Evolutionary conservation across 2,888 invertebrate species (phyloP), one percentile per base, ranked within the genome.

Genomic region (Sceliomorpha sp.): DNA sequence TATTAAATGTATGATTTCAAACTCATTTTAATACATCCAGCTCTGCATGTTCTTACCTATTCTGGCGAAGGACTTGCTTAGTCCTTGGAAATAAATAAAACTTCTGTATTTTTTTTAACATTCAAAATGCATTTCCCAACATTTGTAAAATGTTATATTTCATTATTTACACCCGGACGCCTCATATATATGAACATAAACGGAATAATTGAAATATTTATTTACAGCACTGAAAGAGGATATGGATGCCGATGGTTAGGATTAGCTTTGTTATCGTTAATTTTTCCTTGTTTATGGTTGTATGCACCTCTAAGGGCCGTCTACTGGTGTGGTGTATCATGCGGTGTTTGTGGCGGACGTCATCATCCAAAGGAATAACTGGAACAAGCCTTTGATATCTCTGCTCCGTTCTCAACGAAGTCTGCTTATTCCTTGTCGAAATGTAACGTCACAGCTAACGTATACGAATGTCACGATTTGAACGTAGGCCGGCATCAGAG

Each of bases 211-310:
- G n/a, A n/a, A n/a, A n/a, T n/a, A n/a, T n/a, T n/a, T n/a, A n/a
- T n/a, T 77, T 87, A 87, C 73, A 85, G 80, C 60, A 78, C 90
- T n/a, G 93, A 93, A 84, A 91, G 92, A 67, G 91, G 92, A 63
- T 95, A 95, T 89, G 91, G 93, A 55, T 94, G 94, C 79, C 92
- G 92, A 40, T 98, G 98, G 97, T 88, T 95, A 73, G 95, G 96
- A 58, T 89, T 98, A 76, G 93, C 96, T 17, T 90, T 98, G 68
- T 92, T 98, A 51, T 95, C 96, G 63, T 89, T 97, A 73, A 90
- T 98, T 78, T 94, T 98, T 82, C 98, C 98, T 75, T 98, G 98
- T 89, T 91, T 98, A 80, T 98, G 98, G 92, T 95, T 96, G 89
- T 98, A 98, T 90, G 92, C 94, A 80, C 96, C 97, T 63, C 91